Base-by-base conservation (phyloP, 2,113 vertebrate genomes). In the Saguinus imperator region DNA sequence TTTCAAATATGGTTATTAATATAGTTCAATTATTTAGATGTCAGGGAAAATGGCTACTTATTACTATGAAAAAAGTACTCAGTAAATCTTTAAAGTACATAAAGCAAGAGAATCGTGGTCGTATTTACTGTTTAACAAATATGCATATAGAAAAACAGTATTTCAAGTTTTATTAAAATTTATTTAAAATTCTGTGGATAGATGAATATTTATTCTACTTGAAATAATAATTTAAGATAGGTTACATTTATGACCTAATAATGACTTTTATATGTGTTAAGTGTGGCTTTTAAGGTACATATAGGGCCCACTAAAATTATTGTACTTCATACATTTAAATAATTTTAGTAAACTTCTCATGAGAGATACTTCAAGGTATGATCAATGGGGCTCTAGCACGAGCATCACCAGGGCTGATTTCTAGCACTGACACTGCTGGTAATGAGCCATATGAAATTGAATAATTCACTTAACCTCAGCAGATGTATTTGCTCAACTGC, bases 101-200 rank as follows among this genome's bases (percentile, higher is more conserved):
- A 43, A 43, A 76, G 50, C 29, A 72, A 95, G 52, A 43, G 14
- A 40, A 0, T 0, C 5, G 11, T 29, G 8, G 27, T 17, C 10
- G 66, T 77, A 37, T 64, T 89, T 80, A 27, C 7, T 35, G 35
- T 27, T 27, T 27, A 73, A 45, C 29, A 89, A 77, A n/a, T 35
- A 43, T 23, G 29, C 13, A 89, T 57, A 66, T 89, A 58, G 32
- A 82, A 23, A 95, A 96, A 48, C 16, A 68, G 6, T 90, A 93
- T 81, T 50, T 35, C 7, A 64, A 45, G 2, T 18, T 95, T 72
- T 35, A n/a, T 88, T 64, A 90, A 92, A 83, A 57, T 2, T 80
- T 77, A 73, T 50, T 88, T 70, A 76, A 75, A 83, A 84, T 70
- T 95, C 66, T 86, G 6, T 40, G 12, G 8, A 57, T 32, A 52